phyloP scores from a whole-genome alignment of 2,797 vertebrate species.

The Acanthurus leucopareius region DNA sequence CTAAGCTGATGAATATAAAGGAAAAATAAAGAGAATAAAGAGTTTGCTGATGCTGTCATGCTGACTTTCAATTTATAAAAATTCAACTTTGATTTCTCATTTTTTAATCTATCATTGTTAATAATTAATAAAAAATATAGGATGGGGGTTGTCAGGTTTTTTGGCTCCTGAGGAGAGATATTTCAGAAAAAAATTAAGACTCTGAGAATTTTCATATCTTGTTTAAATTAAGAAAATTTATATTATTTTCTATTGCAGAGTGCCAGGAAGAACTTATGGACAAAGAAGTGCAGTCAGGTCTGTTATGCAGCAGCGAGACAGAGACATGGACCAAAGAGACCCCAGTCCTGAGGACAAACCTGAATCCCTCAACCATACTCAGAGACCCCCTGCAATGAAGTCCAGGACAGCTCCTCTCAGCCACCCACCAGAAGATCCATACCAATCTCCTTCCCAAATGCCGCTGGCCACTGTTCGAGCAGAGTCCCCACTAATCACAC shows the following conservation, averaged over 20 bases:
- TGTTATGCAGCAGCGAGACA: constrained; percentile 83
- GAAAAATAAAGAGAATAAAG: no score
- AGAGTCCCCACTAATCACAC: constrained; percentile 62
- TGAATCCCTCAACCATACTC: constrained; percentile 36
- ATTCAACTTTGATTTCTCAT: no score
- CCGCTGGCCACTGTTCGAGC: constrained; percentile 48
- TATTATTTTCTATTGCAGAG: constrained; percentile 80
- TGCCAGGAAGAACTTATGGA: constrained; percentile 83
- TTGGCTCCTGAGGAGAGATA: no score
- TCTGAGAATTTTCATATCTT: no score
- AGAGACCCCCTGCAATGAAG: constrained; percentile 28
- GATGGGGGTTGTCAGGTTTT: no score
- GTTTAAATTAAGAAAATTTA: constrained; percentile 22
- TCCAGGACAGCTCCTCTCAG: constrained; percentile 25
- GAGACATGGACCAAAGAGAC: constrained; percentile 78
- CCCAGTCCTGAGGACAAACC: constrained; percentile 73
- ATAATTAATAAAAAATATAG: no score
- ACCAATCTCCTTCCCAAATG: constrained; percentile 63
- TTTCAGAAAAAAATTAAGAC: no score
- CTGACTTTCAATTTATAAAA: no score
- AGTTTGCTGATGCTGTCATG: no score
- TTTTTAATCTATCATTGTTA: no score
- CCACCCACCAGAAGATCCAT: constrained; percentile 41
- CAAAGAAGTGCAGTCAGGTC: constrained; percentile 82
- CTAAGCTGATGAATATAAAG: no score